Conservation (phyloP, 1,140 invertebrate species). For the Cardiocondyla obscurior region DNA sequence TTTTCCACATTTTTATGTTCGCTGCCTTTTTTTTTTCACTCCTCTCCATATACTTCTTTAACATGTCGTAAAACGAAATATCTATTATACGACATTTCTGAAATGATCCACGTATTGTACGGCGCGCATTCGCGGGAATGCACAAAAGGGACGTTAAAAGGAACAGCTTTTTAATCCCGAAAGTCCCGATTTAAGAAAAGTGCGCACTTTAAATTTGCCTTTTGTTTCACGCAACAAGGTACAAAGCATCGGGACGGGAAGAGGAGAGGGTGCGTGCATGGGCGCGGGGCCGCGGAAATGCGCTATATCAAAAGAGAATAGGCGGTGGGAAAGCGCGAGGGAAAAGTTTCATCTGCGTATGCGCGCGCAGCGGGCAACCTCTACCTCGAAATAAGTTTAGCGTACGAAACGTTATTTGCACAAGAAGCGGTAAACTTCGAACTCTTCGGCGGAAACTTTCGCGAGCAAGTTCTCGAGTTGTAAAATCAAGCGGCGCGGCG, state of each 20-base stretch:
- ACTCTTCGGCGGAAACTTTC: constrained; percentile 67
- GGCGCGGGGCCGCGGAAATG: constrained; percentile 13
- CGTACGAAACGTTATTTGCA: constrained; percentile 70
- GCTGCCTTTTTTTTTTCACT: too few species aligned
- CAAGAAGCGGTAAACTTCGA: constrained; percentile 72
- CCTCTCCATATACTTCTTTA: neutral
- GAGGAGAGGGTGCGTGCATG: neutral
- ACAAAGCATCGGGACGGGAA: constrained; percentile 1
- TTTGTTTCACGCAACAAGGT: constrained; percentile 10
- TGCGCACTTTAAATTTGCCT: neutral
- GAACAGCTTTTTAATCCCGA: neutral
- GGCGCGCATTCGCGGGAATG: too few species aligned
- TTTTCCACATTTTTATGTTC: neutral
- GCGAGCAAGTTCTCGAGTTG: constrained; percentile 65
- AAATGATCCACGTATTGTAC: neutral
- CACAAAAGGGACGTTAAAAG: neutral
- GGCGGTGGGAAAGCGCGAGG: constrained; percentile 59
- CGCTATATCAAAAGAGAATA: constrained; percentile 54
- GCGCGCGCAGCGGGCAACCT: neutral
- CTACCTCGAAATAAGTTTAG: constrained; percentile 68
- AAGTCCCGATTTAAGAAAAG: neutral
- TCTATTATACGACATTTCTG: neutral
- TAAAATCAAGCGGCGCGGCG: constrained; percentile 70
- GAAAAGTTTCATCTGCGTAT: constrained; percentile 52
- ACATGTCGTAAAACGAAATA: neutral